Conservation (phyloP, 2,888 invertebrate species). For the Melieria crassipennis region DNA sequence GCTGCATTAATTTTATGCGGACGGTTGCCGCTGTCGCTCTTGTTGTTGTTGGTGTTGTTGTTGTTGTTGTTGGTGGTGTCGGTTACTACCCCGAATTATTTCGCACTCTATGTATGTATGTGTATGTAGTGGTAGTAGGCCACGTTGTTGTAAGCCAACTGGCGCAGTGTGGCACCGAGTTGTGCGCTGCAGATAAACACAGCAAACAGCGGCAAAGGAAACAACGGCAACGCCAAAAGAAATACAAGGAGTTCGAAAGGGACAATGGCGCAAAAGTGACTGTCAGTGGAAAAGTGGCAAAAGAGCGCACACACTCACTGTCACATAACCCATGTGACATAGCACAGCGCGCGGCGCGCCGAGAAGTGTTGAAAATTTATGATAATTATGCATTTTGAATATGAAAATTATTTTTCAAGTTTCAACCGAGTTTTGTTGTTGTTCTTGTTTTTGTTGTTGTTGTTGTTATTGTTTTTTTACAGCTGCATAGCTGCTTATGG, state of each 20-base stretch:
- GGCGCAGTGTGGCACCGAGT: slow-evolving; percentile 30
- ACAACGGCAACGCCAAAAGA: background rate
- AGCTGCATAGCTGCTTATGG: too few species aligned
- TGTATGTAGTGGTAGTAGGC: too few species aligned
- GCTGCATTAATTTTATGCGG: slow-evolving; percentile 38
- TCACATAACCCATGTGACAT: background rate
- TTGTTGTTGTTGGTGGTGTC: slow-evolving; percentile 5
- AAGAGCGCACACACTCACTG: slow-evolving; percentile 9
- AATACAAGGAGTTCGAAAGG: background rate
- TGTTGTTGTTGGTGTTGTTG: background rate
- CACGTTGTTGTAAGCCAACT: slow-evolving; percentile 30
- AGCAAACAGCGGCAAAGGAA: background rate
- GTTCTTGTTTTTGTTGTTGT: background rate
- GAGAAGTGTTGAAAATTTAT: slow-evolving; percentile 39
- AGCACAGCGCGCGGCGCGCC: slow-evolving; percentile 13
- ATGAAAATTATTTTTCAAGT: slow-evolving; percentile 39
- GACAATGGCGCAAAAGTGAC: background rate
- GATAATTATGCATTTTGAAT: slow-evolving; percentile 49
- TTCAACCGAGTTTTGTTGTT: slow-evolving; percentile 28
- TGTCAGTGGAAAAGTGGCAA: background rate
- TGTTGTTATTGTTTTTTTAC: too few species aligned
- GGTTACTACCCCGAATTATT: slow-evolving; percentile 3
- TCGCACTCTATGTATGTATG: too few species aligned
- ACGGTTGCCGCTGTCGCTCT: background rate
- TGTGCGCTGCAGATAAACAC: slow-evolving; percentile 21